Evolutionary conservation across 23 tunicate species (phyloP).

Genomic region (Aplidium turbinatum): DNA sequence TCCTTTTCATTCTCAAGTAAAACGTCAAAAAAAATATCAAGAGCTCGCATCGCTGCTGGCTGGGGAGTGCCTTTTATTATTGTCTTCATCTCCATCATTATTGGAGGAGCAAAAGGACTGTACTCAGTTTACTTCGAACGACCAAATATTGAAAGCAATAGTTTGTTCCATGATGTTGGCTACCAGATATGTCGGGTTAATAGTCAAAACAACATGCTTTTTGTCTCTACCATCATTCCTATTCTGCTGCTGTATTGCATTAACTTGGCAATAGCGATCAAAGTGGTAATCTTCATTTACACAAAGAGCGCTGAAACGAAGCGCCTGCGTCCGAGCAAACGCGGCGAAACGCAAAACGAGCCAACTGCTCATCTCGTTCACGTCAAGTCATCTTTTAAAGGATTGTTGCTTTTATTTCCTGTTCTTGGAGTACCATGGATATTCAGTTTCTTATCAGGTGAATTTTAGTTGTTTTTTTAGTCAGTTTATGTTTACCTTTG

Average conservation of each 20-base stretch:
- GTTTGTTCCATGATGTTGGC: too few species aligned
- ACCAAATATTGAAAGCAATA: too few species aligned
- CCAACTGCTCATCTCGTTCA: neutral
- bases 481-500: too few species aligned
- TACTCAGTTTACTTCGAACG: conserved; percentile 10
- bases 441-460: conserved; percentile 30
- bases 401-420: conserved; percentile 25
- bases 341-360: conserved; percentile 1
- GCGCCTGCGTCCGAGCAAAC: neutral
- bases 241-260: conserved; percentile 16
- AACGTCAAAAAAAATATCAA: conserved; percentile 31
- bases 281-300: conserved; percentile 39
- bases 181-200: conserved; percentile 52
- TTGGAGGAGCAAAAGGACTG: conserved; percentile 15
- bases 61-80: conserved; percentile 42
- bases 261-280: conserved; percentile 29
- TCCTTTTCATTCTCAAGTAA: conserved; percentile 15
- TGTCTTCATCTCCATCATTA: conserved; percentile 14
- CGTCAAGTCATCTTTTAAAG: conserved; percentile 19
- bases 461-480: too few species aligned
- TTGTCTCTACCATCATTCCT: conserved; percentile 47
- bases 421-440: conserved; percentile 36
- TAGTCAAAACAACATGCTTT: neutral
- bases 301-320: neutral
- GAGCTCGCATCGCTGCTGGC: conserved; percentile 18